These are phyloP conservation scores for Drosophila peninsularis DNA, from an alignment of 2,888 invertebrate species.

Conservation along the genomic window DNA sequence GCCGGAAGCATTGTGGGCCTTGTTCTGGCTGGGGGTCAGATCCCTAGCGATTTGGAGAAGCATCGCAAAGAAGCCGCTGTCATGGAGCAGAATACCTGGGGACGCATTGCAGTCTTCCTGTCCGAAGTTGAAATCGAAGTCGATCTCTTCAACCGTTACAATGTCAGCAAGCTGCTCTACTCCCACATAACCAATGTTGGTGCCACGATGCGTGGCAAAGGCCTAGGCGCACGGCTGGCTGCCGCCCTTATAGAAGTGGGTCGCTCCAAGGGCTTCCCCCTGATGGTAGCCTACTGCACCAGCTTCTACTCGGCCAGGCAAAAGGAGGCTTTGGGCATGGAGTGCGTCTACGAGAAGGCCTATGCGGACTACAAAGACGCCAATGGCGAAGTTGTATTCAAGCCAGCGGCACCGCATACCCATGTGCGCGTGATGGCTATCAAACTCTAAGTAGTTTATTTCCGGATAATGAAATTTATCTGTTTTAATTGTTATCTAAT, in stretches of 20 bases:
- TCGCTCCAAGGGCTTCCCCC: constrained; percentile 50
- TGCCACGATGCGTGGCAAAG: constrained; percentile 61
- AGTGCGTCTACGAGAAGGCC: constrained; percentile 48
- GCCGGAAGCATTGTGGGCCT: constrained; percentile 46
- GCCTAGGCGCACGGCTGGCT: constrained; percentile 64
- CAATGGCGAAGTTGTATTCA: constrained; percentile 57
- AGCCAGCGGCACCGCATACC: constrained; percentile 59
- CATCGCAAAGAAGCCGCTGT: constrained; percentile 38
- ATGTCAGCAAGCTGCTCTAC: constrained; percentile 59
- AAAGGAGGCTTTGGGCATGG: constrained; percentile 68
- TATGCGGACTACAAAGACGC: constrained; percentile 66
- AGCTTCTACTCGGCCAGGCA: constrained; percentile 73
- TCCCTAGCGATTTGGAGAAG: constrained; percentile 34
- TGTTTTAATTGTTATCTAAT: background rate
- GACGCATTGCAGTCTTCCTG: constrained; percentile 47
- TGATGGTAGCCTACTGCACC: constrained; percentile 65
- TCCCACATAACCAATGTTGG: constrained; percentile 67
- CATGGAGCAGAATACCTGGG: constrained; percentile 40
- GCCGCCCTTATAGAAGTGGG: constrained; percentile 63
- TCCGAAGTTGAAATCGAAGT: constrained; percentile 58
- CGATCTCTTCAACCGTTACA: constrained; percentile 63
- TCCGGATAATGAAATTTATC: background rate
- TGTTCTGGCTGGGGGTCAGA: constrained; percentile 44
- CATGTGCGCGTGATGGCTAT: constrained; percentile 42
- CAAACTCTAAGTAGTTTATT: constrained; percentile 9